Evolutionary conservation across 2,113 vertebrate species (phyloP).

Genomic region (Cyanistes caeruleus): DNA sequence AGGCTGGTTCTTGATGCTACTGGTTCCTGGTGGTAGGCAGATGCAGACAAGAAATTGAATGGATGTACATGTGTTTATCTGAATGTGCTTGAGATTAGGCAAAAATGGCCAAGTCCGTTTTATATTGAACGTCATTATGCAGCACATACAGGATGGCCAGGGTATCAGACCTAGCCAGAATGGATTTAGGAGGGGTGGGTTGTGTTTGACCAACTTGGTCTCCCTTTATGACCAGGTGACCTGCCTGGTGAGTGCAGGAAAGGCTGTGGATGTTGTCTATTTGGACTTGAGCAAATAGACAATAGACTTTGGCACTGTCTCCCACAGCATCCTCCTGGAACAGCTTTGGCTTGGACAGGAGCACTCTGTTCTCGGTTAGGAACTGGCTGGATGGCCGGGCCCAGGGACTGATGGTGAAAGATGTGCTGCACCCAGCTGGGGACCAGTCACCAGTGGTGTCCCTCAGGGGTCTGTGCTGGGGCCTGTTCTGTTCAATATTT

Average conservation of each 20-base stretch:
- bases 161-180: neutral
- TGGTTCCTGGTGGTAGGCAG: neutral
- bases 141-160: neutral
- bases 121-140: neutral
- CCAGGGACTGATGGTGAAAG: accelerated
- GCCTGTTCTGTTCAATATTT: neutral
- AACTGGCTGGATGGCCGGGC: accelerated
- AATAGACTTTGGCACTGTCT: neutral
- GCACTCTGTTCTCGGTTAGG: neutral
- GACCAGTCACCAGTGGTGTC: neutral
- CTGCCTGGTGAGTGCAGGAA: accelerated
- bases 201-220: accelerated
- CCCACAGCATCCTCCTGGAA: neutral
- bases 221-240: neutral
- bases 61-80: neutral
- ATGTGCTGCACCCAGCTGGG: neutral
- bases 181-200: neutral
- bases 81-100: neutral
- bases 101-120: neutral
- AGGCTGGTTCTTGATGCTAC: neutral
- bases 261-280: neutral
- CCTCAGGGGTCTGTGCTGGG: neutral
- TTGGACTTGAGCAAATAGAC: neutral
- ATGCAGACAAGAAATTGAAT: neutral
- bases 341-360: neutral